Evolutionary conservation across 2,888 invertebrate genomes (phyloP).

Genomic region (Mythimna impura): DNA sequence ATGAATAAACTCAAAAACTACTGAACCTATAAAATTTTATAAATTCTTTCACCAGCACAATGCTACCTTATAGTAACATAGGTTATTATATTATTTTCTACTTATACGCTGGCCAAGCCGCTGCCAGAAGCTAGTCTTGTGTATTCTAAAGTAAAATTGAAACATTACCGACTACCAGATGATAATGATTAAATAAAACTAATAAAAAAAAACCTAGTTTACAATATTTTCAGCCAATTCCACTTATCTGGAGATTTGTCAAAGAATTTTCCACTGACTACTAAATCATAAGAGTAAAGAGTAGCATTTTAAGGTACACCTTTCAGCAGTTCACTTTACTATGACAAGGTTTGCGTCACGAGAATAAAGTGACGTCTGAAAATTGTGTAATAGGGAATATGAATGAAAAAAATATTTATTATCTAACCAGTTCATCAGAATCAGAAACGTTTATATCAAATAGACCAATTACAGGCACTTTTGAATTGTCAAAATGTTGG

Average conservation of each 20-base stretch:
- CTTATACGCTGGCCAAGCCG: too few species aligned
- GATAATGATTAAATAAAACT: neutral
- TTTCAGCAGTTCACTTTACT: slow-evolving; percentile 7
- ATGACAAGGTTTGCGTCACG: slow-evolving; percentile 26
- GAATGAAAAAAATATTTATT: too few species aligned
- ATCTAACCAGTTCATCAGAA: too few species aligned
- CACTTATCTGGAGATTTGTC: neutral
- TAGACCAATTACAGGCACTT: too few species aligned
- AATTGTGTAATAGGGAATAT: slow-evolving; percentile 11
- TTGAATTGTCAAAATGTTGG: too few species aligned
- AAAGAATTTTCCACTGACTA: neutral
- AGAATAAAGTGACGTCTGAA: slow-evolving; percentile 4
- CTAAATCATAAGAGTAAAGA: slow-evolving; percentile 5
- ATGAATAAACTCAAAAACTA: too few species aligned
- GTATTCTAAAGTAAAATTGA: neutral
- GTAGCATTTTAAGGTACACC: slow-evolving; percentile 16
- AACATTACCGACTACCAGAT: neutral
- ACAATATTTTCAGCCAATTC: neutral
- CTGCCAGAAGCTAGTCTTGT: too few species aligned
- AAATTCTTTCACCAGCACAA: too few species aligned
- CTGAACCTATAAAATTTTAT: too few species aligned
- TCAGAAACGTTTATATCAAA: too few species aligned
- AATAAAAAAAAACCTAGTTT: neutral
- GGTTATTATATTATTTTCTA: too few species aligned
- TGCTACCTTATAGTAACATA: too few species aligned